Conservation (phyloP, 2,113 vertebrate genomes). For the Macaca mulatta region DNA sequence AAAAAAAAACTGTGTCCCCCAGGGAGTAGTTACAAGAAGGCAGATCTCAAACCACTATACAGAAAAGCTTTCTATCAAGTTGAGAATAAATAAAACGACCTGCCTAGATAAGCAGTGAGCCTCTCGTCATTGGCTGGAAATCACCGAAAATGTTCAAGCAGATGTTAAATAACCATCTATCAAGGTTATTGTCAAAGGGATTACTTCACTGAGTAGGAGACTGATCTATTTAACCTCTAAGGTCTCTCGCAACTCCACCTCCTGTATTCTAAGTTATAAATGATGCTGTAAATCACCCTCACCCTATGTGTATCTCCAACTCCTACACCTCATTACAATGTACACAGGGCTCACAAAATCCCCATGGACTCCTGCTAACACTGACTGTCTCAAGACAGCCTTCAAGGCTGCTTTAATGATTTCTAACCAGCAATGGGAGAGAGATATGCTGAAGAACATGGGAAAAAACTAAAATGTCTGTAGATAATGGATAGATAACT, state of each 20-base stretch:
- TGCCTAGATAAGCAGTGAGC: slow-evolving; percentile 9
- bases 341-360: background rate
- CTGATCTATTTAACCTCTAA: slow-evolving; percentile 46
- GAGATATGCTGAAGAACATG: background rate
- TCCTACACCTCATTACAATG: background rate
- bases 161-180: slow-evolving; percentile 39
- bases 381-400: background rate
- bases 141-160: slow-evolving; percentile 10
- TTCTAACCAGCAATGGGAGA: background rate
- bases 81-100: slow-evolving; percentile 36
- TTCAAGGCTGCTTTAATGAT: background rate
- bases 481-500: background rate
- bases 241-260: background rate
- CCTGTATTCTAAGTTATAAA: slow-evolving; percentile 22
- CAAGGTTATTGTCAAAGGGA: slow-evolving; percentile 44
- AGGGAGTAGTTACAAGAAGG: background rate
- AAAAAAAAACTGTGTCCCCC: background rate
- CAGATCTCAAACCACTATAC: background rate
- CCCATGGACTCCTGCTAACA: background rate
- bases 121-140: background rate
- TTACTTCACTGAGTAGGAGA: slow-evolving; percentile 39
- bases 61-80: background rate
- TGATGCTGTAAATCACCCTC: slow-evolving; percentile 19
- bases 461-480: background rate
- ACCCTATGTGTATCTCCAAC: background rate